Base-by-base conservation (phyloP, 2,797 vertebrate species). In the Cirrhinus molitorella region DNA sequence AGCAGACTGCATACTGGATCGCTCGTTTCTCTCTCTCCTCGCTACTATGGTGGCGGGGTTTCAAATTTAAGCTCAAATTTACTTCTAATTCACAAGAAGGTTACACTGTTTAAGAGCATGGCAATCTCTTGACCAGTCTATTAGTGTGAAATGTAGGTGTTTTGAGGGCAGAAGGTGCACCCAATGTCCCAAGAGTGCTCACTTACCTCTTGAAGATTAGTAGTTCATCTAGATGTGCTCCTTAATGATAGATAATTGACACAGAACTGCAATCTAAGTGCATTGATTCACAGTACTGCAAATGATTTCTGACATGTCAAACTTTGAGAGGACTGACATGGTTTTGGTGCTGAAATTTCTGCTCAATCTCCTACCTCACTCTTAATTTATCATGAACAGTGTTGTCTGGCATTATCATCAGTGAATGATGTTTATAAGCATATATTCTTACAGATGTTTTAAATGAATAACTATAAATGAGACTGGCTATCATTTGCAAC, bases 131-230 rank as follows among this genome's bases (percentile, higher is more conserved):
- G 21, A 40, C 53, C 16, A 40, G 37, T 76, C 70, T 85, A 68
- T 86, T 78, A 85, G 72, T 85, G 74, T 81, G 59, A 77, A 75
- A 83, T 75, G 53, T 59, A 49, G 72, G 59, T 81, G 67, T 74
- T 61, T 61, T 72, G 57, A 67, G 71, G 63, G n/a, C n/a, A n/a
- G n/a, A n/a, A n/a, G n/a, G n/a, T n/a, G 81, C 76, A 82, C 23
- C 12, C 23, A 25, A 25, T 80, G 40, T 88, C 79, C 85, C 61
- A 40, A 70, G 88, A 86, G 83, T 70, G 76, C 61, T 72, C 25
- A 76, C 76, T 68, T 78, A 78, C 80, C 80, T 81, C 73, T 86
- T 71, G 73, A 65, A 82, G 73, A 83, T 88, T 81, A 85, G 51
- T 80, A 85, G 71, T 87, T 77, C 68, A 63, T 81, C 76, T 80